Evolutionary conservation across 2,888 invertebrate genomes (phyloP), one percentile per base, ranked within the genome.

Genomic region (Operophtera brumata): DNA sequence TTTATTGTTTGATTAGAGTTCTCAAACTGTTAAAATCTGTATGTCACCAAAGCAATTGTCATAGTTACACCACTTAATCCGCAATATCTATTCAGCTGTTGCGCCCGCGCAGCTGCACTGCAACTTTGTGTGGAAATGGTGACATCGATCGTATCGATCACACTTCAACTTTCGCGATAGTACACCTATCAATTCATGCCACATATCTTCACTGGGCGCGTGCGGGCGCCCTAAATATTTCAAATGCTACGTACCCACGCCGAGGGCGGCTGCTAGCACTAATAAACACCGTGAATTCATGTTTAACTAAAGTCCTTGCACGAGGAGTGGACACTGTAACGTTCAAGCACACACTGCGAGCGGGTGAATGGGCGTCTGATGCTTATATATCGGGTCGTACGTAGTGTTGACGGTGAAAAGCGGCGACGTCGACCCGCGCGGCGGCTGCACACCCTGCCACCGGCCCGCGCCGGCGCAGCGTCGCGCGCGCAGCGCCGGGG

Each of bases 181-280:
- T 68, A 70, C 67, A 59, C 71, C 65, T 63, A 70, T 72, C 63
- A 62, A 71, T 71, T 64, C 65, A 69, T 64, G 66, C 62, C 62
- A 66, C 64, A 61, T 70, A 45, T 49, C 53, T 58, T 70, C 77
- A 77, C 75, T 70, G 69, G 66, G 69, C 63, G 66, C 62, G 45
- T 56, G 61, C 78, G 77, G 80, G 78, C 84, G 74, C 84, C 83
- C 78, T 82, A 84, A 84, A 86, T 86, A 85, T 75, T 82, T 84
- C 65, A 83, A 84, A 82, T 81, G 73, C 73, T 93, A 93, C 93
- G 90, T 93, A 93, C 93, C 93, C 91, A 92, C 91, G 92, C 93
- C 92, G 87, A 93, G 91, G 90, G 92, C 92, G 85, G 92, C 91
- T 82, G 92, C 92, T 84, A 93, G 82, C 87, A 91, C 88, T 86